These are phyloP conservation scores for Amphiprion percula DNA, from an alignment of 2,113 vertebrate genomes.

Conservation along the genomic window DNA sequence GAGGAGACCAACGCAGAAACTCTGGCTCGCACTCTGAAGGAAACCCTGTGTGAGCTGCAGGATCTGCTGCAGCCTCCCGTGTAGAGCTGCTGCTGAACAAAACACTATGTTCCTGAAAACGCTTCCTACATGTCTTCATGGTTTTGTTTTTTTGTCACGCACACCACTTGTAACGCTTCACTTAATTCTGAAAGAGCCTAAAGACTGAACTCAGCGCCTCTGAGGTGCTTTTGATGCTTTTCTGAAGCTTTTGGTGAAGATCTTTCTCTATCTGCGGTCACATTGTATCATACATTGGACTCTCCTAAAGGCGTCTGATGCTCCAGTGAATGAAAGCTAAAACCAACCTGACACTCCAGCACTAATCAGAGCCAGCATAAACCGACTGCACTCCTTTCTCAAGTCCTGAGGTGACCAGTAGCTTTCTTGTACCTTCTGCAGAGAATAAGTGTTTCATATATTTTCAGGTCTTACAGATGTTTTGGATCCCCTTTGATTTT, in stretches of 20 bases:
- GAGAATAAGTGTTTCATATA: neutral
- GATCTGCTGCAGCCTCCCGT: slow-evolving; percentile 79
- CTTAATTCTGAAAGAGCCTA: slow-evolving; percentile 19
- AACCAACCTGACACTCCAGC: slow-evolving; percentile 52
- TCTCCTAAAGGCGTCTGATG: neutral
- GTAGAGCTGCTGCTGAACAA: slow-evolving; percentile 52
- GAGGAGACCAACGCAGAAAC: slow-evolving; percentile 87
- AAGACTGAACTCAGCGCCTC: neutral
- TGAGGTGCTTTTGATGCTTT: slow-evolving; percentile 43
- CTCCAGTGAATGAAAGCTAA: slow-evolving; percentile 16
- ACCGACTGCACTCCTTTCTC: slow-evolving; percentile 27
- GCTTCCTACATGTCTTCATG: slow-evolving; percentile 18
- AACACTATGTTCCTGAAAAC: neutral
- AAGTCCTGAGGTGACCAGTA: slow-evolving; percentile 7
- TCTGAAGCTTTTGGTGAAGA: slow-evolving; percentile 16
- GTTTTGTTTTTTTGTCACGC: neutral
- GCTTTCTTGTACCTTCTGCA: neutral
- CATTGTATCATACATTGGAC: neutral
- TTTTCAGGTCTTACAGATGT: neutral
- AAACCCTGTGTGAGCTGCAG: slow-evolving; percentile 82
- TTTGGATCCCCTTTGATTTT: slow-evolving; percentile 18
- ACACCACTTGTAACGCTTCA: slow-evolving; percentile 5
- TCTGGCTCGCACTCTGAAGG: slow-evolving; percentile 79
- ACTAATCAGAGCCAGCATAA: slow-evolving; percentile 20
- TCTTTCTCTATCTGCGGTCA: neutral